Percentiles rank a stretch among this genome's conserved stretches.
Conservation (phyloP, 92 coral and sea anemone genomes). For the Parazoanthus atlanticus region DNA sequence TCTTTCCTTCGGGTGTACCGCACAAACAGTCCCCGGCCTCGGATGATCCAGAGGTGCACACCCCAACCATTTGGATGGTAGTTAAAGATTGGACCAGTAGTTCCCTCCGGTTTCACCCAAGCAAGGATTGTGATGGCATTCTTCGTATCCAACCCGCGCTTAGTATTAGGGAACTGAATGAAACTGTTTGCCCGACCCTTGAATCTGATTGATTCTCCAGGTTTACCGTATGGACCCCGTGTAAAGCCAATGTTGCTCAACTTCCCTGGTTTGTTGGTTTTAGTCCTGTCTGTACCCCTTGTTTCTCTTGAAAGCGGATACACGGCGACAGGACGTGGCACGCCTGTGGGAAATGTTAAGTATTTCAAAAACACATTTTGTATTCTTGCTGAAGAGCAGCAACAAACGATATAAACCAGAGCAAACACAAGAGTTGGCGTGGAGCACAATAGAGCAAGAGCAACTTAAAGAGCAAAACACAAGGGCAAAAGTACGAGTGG, state of each 20-base stretch:
- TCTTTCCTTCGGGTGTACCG: constrained; percentile 64
- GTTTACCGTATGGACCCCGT: constrained; percentile 68
- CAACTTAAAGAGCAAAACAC: too few species aligned
- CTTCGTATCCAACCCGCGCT: constrained; percentile 66
- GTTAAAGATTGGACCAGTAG: constrained; percentile 78
- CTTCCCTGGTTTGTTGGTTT: constrained; percentile 69
- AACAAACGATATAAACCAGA: background rate
- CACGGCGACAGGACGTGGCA: constrained; percentile 22
- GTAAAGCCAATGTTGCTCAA: constrained; percentile 76
- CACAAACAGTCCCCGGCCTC: constrained; percentile 55
- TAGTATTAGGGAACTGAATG: constrained; percentile 74
- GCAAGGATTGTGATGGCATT: constrained; percentile 79
- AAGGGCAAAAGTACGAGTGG: background rate
- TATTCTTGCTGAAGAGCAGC: background rate
- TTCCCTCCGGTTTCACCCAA: constrained; percentile 77
- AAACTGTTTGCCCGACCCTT: constrained; percentile 80
- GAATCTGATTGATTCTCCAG: constrained; percentile 78
- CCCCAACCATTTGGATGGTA: constrained; percentile 80
- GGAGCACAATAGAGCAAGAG: too few species aligned
- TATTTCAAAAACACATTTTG: background rate
- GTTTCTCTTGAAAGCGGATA: constrained; percentile 27
- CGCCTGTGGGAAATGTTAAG: background rate
- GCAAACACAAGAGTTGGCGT: background rate
- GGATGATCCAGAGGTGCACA: constrained; percentile 70
- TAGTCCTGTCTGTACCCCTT: constrained; percentile 19